Evolutionary conservation across 2,888 invertebrate species (phyloP), one percentile per base, ranked within the genome.

Genomic region (Ischnura elegans): DNA sequence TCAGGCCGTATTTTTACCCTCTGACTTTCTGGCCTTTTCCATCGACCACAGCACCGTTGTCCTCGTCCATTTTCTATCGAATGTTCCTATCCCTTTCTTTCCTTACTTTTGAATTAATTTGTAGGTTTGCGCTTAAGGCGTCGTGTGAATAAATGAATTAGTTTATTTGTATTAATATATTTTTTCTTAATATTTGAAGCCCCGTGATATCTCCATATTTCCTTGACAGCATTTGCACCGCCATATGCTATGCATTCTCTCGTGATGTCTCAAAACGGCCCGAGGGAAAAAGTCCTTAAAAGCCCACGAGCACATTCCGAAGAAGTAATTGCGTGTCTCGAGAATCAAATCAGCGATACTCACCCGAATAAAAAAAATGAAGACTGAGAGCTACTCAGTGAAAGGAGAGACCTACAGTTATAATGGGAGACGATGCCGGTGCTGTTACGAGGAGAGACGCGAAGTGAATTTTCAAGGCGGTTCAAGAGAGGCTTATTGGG

Each of bases 401-500:
- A 76, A 36, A 76, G 36, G 76, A 76, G 76, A 76, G n/a, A 76
- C 76, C 76, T 6, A 36, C 51, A 4, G 36, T 36, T 76, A 76
- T 76, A 76, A 76, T 76, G 13, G 36, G 76, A 76, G 76, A 76
- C 76, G 36, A 36, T 76, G 16, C 76, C 76, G 76, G 76, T 76
- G 76, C 76, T 76, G 21, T n/a, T 10, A 51, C 8, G 51, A 19
- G 2, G 13, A 47, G 51, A 25, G 76, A 76, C 36, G 76, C 36
- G 76, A 36, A n/a, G 29, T 36, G 76, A 76, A 76, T 51, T 76
- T 16, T 76, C 76, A 36, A 76, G 51, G 51, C 51, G 51, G 76
- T 36, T 76, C 76, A 76, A 76, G n/a, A n/a, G n/a, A n/a, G 76
- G 76, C 76, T 36, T 76, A 76, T 76, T 36, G 76, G 76, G 76